Conservation (phyloP, 2,797 vertebrate genomes). For the Acanthis flammea region DNA sequence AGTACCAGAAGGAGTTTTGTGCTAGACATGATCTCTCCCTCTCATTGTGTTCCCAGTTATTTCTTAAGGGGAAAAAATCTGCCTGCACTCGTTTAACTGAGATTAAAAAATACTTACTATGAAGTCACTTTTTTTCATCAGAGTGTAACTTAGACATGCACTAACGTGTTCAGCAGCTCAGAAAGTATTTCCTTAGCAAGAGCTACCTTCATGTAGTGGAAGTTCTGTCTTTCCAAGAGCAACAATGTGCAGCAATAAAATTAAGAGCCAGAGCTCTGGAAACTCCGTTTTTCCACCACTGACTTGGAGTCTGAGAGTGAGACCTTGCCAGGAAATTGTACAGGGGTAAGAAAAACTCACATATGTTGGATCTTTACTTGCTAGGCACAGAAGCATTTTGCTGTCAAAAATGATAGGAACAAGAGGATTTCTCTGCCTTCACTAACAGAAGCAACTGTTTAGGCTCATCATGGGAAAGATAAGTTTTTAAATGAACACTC, state of each 20-base stretch:
- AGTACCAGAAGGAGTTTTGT: background rate
- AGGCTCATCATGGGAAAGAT: background rate
- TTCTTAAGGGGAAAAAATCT: slow-evolving; percentile 42
- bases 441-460: background rate
- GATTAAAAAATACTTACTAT: slow-evolving; percentile 43
- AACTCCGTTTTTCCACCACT: background rate
- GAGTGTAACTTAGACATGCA: slow-evolving; percentile 12
- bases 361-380: background rate
- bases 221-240: slow-evolving; percentile 51
- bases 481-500: background rate
- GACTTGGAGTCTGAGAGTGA: background rate
- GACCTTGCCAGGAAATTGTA: slow-evolving; percentile 29
- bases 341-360: background rate
- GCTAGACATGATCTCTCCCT: background rate
- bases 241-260: slow-evolving; percentile 40
- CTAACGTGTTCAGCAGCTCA: slow-evolving; percentile 20
- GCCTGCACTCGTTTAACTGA: slow-evolving; percentile 28
- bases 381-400: background rate
- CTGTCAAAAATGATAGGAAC: background rate
- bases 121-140: slow-evolving; percentile 52
- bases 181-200: slow-evolving; percentile 46
- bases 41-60: background rate
- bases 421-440: background rate
- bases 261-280: slow-evolving; percentile 36
- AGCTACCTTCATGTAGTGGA: slow-evolving; percentile 11